Base-by-base conservation (phyloP, 1,140 invertebrate species). In the Scaptomyza graminum region DNA sequence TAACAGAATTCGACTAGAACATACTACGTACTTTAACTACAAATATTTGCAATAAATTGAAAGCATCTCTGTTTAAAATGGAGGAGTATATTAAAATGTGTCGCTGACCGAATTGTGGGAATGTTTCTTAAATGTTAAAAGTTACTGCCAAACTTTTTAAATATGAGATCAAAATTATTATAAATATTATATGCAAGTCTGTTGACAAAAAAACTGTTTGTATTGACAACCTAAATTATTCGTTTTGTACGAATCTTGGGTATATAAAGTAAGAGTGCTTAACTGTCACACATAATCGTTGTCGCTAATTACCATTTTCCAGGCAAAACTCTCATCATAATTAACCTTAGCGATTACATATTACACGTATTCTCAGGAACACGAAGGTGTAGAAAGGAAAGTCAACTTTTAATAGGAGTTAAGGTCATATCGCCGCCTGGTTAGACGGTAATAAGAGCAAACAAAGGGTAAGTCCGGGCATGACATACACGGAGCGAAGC, bases 261-360 rank as follows among this genome's bases (percentile, higher is more conserved):
- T 41, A n/a, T 41, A 8, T 1, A n/a, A 41, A 5, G 31, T 9
- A 41, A n/a, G 37, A 5, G 37, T 12, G 4, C 37, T n/a, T 12
- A 41, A 5, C 12, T 41, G 37, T 41, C 37, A 41, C 12, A 39
- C 1, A 12, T 39, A n/a, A 12, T 39, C 2, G 9, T 39, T 12
- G 61, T 65, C 57, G 52, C 63, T 65, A 71, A 76, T 76, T 64
- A 76, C 52, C 74, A 63, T 57, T 43, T 44, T 54, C 47, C 22
- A 34, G 18, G 44, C 57, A 11, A 39, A 47, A 59, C 47, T 63
- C 3, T 54, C 37, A 52, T 31, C 55, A 78, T 61, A 41, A 64
- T 62, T 57, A 39, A 4, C 15, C 25, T 12, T 18, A 28, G 31
- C 39, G 44, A 56, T 31, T 60, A 41, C 18, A 72, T 61, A 25